Percentiles rank a stretch among this genome's conserved stretches.
Conservation (phyloP, 2,888 invertebrate genomes). For the Gnatocerus cornutus region DNA sequence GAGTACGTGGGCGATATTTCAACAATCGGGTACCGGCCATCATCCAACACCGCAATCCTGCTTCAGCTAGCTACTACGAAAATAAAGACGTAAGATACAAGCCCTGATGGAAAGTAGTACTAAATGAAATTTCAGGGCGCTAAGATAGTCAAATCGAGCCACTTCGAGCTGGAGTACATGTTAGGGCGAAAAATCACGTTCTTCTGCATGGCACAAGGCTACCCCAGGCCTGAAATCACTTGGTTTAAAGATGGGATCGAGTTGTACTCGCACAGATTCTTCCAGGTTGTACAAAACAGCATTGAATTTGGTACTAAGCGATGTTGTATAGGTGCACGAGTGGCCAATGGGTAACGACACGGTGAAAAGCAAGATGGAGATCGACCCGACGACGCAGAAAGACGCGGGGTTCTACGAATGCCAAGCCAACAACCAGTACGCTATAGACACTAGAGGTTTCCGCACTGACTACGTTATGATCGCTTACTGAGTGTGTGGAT, state of each 20-base stretch:
- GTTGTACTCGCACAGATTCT: slow-evolving; percentile 80
- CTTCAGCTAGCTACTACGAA: slow-evolving; percentile 76
- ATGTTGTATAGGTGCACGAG: slow-evolving; percentile 75
- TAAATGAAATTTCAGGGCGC: slow-evolving; percentile 74
- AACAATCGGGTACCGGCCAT: slow-evolving; percentile 74
- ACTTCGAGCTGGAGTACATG: slow-evolving; percentile 83
- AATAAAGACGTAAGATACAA: slow-evolving; percentile 76
- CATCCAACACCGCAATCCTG: slow-evolving; percentile 75
- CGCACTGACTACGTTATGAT: slow-evolving; percentile 78
- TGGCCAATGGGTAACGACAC: slow-evolving; percentile 79
- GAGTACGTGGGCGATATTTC: slow-evolving; percentile 71
- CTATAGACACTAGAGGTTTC: slow-evolving; percentile 80
- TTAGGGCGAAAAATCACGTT: slow-evolving; percentile 84
- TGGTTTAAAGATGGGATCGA: slow-evolving; percentile 87
- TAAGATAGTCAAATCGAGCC: slow-evolving; percentile 80
- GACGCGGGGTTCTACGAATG: slow-evolving; percentile 83
- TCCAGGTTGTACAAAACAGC: slow-evolving; percentile 72
- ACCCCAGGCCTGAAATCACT: slow-evolving; percentile 82
- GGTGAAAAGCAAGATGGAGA: slow-evolving; percentile 83
- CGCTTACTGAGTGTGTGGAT: slow-evolving; percentile 67
- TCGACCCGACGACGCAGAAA: slow-evolving; percentile 82
- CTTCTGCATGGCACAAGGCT: slow-evolving; percentile 82
- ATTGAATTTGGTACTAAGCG: too few relatives aligned
- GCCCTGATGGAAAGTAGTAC: neutral
- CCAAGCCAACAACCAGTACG: slow-evolving; percentile 82